A percentile compares a stretch with the other conserved stretches of the same genome.
Evolutionary conservation across 2,113 vertebrate species (phyloP).

Genomic region (Sceloporus tristichus): DNA sequence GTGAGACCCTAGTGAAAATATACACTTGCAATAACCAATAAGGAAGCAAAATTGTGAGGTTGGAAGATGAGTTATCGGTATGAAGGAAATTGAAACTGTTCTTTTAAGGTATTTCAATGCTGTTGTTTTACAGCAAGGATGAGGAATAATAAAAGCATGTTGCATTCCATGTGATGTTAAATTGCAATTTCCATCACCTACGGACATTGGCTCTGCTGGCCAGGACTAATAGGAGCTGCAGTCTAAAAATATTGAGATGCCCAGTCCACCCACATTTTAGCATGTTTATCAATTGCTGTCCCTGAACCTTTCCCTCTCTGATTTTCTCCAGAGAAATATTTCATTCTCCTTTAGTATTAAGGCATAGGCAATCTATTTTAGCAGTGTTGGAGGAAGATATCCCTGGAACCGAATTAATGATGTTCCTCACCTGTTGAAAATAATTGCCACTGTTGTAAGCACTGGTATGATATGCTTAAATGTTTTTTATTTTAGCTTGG

Average conservation of each 20-base stretch:
- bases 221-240: no score
- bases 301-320: neutral
- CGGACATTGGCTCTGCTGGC: no score
- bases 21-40: neutral
- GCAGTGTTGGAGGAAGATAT: neutral
- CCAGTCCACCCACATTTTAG: neutral
- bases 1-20: neutral
- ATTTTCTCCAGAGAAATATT: neutral
- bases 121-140: neutral
- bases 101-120: slow-evolving; percentile 10
- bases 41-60: neutral
- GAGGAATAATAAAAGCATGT: neutral
- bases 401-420: neutral
- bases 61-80: neutral
- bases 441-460: neutral
- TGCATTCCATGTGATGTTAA: neutral
- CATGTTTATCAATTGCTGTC: neutral
- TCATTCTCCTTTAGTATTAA: neutral
- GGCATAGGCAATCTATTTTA: neutral
- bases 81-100: neutral
- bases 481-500: neutral
- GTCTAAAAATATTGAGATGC: no score
- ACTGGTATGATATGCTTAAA: neutral
- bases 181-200: no score
- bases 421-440: neutral